Conservation (phyloP, 2,113 vertebrate genomes). For the Laterallus jamaicensis region DNA sequence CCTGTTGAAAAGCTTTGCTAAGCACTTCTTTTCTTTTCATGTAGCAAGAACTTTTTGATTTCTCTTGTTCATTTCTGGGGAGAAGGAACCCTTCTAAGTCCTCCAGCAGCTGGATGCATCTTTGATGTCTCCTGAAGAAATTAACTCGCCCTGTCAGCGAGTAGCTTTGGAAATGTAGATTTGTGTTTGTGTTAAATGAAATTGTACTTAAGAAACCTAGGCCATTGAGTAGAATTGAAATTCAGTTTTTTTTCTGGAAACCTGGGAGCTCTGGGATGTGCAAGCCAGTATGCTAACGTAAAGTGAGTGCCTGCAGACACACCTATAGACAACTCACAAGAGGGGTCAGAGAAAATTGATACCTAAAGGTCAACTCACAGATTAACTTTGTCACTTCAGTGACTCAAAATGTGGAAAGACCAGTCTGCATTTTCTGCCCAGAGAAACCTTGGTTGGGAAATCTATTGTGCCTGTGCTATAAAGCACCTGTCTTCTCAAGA, state of each 20-base stretch:
- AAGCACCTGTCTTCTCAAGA: background rate
- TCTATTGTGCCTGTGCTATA: background rate
- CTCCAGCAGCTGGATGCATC: background rate
- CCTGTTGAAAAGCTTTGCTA: background rate
- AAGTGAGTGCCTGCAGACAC: background rate
- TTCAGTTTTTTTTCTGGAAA: background rate
- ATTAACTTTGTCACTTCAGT: background rate
- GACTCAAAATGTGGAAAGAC: background rate
- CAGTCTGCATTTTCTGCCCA: background rate
- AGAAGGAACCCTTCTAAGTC: background rate
- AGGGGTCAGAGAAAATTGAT: background rate
- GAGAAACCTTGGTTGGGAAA: background rate
- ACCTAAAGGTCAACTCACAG: background rate
- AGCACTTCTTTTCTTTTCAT: background rate
- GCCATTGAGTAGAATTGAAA: background rate
- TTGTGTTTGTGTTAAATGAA: background rate
- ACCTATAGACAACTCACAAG: background rate
- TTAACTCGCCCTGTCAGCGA: background rate
- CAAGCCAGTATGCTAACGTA: background rate
- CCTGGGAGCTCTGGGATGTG: background rate
- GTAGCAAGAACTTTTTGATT: background rate
- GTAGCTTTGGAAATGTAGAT: background rate
- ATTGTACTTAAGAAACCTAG: background rate
- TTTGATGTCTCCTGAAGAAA: background rate
- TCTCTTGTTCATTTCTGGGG: background rate